Conservation (phyloP, 2,797 vertebrate genomes). For the Harpagifer antarcticus region DNA sequence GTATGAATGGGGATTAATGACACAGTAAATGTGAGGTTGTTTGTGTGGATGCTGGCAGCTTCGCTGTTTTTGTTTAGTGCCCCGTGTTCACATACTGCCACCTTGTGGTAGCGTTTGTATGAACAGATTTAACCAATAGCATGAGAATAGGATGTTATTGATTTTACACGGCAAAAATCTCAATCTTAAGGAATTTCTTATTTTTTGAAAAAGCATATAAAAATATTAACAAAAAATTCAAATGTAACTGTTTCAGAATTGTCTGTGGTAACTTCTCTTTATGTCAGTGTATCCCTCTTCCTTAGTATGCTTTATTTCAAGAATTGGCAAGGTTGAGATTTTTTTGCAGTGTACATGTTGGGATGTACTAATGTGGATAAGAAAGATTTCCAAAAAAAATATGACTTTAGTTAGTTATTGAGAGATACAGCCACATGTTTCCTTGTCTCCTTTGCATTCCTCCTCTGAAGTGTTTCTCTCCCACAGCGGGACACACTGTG, state of each 20-base stretch:
- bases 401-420: neutral
- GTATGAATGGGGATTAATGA: constrained; percentile 46
- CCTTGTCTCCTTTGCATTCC: constrained; percentile 49
- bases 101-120: constrained; percentile 62
- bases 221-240: neutral
- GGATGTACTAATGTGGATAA: neutral
- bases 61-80: constrained; percentile 46
- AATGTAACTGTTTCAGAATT: neutral
- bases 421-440: constrained; percentile 46
- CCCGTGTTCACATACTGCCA: constrained; percentile 55
- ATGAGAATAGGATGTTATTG: neutral
- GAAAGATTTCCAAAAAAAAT: neutral
- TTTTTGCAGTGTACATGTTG: constrained; percentile 17
- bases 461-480: constrained; percentile 86
- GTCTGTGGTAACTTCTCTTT: neutral
- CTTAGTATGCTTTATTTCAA: neutral
- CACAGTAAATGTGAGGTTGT: constrained; percentile 33
- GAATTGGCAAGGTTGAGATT: neutral
- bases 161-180: constrained; percentile 45
- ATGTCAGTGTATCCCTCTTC: neutral
- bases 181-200: neutral
- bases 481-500: constrained; percentile 94
- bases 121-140: constrained; percentile 28
- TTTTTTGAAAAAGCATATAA: neutral
- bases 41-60: constrained; percentile 55